Evolutionary conservation across 1,140 invertebrate genomes (phyloP).

Genomic region (Hypsibius dujardini): DNA sequence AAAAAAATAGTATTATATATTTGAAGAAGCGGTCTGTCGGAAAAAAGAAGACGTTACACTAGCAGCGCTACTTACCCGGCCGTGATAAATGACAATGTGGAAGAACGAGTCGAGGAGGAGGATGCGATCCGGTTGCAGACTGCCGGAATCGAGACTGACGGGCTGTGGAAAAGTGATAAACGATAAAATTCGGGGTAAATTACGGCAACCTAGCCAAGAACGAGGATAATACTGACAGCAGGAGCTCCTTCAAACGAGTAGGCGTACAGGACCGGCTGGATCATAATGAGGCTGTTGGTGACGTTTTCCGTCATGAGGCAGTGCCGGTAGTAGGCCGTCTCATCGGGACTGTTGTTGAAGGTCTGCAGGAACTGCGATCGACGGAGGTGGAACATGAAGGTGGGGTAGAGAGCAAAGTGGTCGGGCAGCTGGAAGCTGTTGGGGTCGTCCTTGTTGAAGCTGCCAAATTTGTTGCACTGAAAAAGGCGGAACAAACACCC

Average conservation of each 20-base stretch:
- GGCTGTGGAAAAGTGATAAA: constrained; percentile 46
- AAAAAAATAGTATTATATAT: no score
- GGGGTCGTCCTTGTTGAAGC: constrained; percentile 91
- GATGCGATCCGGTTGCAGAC: constrained; percentile 89
- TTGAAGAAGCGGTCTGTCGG: no score
- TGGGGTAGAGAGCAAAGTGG: constrained; percentile 93
- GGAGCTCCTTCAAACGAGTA: constrained; percentile 95
- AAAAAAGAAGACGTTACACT: no score
- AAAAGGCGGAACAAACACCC: constrained; percentile 24
- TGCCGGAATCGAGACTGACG: constrained; percentile 86
- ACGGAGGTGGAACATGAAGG: constrained; percentile 98
- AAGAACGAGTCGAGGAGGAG: constrained; percentile 99
- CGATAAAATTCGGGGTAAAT: neutral
- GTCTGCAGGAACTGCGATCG: constrained; percentile 98
- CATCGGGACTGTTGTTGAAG: constrained; percentile 99
- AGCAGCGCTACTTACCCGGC: constrained; percentile 73
- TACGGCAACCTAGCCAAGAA: constrained; percentile 11
- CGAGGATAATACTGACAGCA: constrained; percentile 33
- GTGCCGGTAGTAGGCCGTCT: constrained; percentile 96
- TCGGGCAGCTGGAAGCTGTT: constrained; percentile 84
- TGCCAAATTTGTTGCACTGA: constrained; percentile 96
- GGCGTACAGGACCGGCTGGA: constrained; percentile 93
- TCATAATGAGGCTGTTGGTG: constrained; percentile 95
- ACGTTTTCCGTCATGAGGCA: constrained; percentile 92
- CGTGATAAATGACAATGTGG: constrained; percentile 97